These are phyloP conservation scores for Sphaeridia pumilis DNA, from an alignment of 2,888 invertebrate genomes.

Conservation along the genomic window DNA sequence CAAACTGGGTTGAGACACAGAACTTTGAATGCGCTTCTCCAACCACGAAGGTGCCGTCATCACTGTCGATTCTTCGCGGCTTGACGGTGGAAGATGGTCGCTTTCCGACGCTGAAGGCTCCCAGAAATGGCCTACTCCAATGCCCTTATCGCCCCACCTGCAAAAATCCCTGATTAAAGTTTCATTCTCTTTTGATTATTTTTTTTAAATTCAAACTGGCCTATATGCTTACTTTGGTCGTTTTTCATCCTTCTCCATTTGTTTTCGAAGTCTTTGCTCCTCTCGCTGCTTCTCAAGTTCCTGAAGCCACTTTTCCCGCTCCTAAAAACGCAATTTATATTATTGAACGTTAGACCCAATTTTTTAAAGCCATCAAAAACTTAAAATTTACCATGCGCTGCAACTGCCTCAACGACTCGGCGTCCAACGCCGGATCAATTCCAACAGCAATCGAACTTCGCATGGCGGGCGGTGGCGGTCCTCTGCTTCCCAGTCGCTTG, in stretches of 20 bases:
- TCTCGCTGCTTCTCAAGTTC: constrained; percentile 41
- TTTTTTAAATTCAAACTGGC: too few species aligned
- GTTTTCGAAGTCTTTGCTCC: constrained; percentile 37
- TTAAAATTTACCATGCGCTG: constrained; percentile 27
- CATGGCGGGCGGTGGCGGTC: constrained; percentile 23
- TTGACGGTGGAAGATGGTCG: constrained; percentile 39
- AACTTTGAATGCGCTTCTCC: constrained; percentile 39
- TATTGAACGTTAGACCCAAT: too few species aligned
- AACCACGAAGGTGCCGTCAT: constrained; percentile 49
- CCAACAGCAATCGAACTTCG: constrained; percentile 29
- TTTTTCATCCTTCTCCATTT: constrained; percentile 33
- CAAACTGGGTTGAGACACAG: constrained; percentile 22
- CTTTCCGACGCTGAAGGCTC: constrained; percentile 45
- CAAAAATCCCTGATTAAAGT: too few species aligned
- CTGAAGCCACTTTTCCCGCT: constrained; percentile 36
- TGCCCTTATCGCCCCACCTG: constrained; percentile 62
- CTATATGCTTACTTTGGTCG: constrained; percentile 28
- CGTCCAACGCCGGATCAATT: constrained; percentile 18
- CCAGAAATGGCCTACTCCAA: constrained; percentile 56
- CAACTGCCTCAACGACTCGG: constrained; percentile 19
- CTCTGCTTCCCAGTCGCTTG: background rate
- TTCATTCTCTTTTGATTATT: too few species aligned
- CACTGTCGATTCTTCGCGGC: constrained; percentile 15
- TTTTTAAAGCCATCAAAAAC: too few species aligned
- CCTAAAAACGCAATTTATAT: constrained; percentile 15